phyloP scores from a whole-genome alignment of 2,113 vertebrate species.

The Rynchops niger region DNA sequence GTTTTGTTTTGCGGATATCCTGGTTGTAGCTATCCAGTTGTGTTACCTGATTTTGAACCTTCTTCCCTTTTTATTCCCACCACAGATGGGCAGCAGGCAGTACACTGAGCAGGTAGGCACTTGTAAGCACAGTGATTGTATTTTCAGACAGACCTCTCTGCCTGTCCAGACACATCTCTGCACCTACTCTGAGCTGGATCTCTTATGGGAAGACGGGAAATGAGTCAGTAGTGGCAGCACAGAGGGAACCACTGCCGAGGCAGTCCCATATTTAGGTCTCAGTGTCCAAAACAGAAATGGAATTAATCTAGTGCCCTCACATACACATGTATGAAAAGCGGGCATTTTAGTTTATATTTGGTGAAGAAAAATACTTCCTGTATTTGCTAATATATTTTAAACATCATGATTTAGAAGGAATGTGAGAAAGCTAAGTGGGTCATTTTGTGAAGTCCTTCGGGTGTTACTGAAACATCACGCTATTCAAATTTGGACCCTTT shows the following conservation, averaged over 20 bases:
- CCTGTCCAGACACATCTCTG: not conserved
- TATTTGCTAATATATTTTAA: not conserved
- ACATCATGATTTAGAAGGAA: not conserved
- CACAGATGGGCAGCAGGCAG: not conserved
- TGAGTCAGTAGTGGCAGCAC: not conserved
- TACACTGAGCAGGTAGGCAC: not conserved
- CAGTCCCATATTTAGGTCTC: not conserved
- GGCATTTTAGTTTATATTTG: not conserved
- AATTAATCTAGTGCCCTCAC: not conserved
- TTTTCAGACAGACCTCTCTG: not conserved
- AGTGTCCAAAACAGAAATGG: not conserved
- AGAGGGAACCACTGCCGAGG: not conserved
- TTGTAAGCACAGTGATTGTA: fast-evolving
- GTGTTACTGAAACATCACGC: not conserved
- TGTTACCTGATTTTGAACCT: not conserved
- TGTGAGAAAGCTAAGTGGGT: not conserved
- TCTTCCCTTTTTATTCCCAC: not conserved
- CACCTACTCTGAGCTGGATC: not conserved
- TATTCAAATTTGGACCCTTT: not conserved
- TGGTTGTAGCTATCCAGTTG: not conserved
- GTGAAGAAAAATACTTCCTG: not conserved
- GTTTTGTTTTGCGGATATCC: not conserved
- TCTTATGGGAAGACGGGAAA: not conserved
- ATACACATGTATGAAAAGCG: not conserved
- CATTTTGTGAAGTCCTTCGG: not conserved